These are phyloP conservation scores for Temnothorax unifasciatus DNA, from an alignment of 2,888 invertebrate species.

Conservation along the genomic window DNA sequence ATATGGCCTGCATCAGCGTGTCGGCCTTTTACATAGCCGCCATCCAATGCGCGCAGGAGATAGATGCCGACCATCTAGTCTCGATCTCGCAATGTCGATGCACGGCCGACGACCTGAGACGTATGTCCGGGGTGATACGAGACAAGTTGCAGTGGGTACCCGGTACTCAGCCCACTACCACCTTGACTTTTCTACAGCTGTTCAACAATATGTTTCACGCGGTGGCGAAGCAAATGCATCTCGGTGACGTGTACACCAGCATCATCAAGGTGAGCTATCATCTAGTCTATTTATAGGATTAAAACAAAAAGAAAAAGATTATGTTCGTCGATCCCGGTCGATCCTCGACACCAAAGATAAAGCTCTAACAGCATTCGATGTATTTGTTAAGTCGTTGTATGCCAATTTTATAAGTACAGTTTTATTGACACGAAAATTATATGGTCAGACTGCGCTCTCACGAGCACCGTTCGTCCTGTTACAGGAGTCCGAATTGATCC, in stretches of 20 bases:
- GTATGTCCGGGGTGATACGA: slow-evolving; percentile 94
- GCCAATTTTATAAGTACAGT: background rate
- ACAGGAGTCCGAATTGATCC: slow-evolving; percentile 89
- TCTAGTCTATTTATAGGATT: background rate
- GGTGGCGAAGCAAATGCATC: slow-evolving; percentile 87
- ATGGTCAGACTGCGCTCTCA: background rate
- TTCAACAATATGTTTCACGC: slow-evolving; percentile 89
- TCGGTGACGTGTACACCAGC: slow-evolving; percentile 87
- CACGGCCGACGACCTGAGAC: slow-evolving; percentile 93
- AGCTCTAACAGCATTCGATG: background rate
- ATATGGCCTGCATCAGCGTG: slow-evolving; percentile 95
- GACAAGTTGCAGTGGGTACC: slow-evolving; percentile 91
- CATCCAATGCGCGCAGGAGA: slow-evolving; percentile 88
- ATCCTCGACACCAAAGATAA: background rate
- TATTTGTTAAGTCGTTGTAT: background rate
- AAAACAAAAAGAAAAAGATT: background rate
- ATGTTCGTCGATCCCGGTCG: background rate
- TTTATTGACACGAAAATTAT: slow-evolving; percentile 2
- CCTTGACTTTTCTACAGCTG: slow-evolving; percentile 91
- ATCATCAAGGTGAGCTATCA: slow-evolving; percentile 86
- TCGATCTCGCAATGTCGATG: slow-evolving; percentile 92
- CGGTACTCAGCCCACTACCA: slow-evolving; percentile 88
- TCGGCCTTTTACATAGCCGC: slow-evolving; percentile 95
- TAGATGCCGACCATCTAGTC: slow-evolving; percentile 90
- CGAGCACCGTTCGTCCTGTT: slow-evolving; percentile 35